Conservation (phyloP, 2,888 invertebrate genomes). For the Cotesia congregata region DNA sequence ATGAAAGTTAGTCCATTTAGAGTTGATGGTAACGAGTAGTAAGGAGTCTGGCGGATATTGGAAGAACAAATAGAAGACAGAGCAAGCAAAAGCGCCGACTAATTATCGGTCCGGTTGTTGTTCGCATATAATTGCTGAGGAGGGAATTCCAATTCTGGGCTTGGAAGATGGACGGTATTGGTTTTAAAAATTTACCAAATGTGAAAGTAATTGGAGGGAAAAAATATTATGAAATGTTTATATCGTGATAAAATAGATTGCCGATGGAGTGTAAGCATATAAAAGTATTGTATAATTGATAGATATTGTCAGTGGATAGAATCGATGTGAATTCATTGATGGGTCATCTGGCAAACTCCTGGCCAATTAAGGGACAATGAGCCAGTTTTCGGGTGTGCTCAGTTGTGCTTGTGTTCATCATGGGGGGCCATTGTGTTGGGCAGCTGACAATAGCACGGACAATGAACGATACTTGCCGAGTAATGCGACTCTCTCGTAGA, state of each 20-base stretch:
- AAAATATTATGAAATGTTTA: neutral
- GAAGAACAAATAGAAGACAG: conserved; percentile 27
- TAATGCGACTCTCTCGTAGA: conserved; percentile 50
- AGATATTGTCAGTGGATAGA: conserved; percentile 24
- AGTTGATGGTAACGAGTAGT: conserved; percentile 20
- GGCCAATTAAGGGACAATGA: conserved; percentile 48
- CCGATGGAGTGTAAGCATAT: conserved; percentile 17
- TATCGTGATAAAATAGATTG: conserved; percentile 17
- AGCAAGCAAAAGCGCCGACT: conserved; percentile 27
- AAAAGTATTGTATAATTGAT: conserved; percentile 30
- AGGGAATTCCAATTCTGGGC: neutral
- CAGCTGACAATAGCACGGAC: conserved; percentile 52
- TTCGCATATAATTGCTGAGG: neutral
- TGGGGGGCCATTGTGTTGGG: conserved; percentile 49
- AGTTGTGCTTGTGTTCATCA: conserved; percentile 34
- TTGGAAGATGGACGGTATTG: neutral
- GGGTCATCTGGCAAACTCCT: conserved; percentile 41
- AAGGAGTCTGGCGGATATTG: neutral
- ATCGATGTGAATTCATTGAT: conserved; percentile 34
- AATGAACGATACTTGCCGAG: conserved; percentile 46
- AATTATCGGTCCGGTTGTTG: conserved; percentile 32
- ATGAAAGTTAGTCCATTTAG: conserved; percentile 41
- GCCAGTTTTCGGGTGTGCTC: conserved; percentile 35
- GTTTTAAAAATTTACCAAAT: neutral
- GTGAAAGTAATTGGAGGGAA: no score